Percentiles rank a stretch among this genome's conserved stretches.
Evolutionary conservation across 2,888 invertebrate species (phyloP).

Genomic region (Trypoxylon attenuatum): DNA sequence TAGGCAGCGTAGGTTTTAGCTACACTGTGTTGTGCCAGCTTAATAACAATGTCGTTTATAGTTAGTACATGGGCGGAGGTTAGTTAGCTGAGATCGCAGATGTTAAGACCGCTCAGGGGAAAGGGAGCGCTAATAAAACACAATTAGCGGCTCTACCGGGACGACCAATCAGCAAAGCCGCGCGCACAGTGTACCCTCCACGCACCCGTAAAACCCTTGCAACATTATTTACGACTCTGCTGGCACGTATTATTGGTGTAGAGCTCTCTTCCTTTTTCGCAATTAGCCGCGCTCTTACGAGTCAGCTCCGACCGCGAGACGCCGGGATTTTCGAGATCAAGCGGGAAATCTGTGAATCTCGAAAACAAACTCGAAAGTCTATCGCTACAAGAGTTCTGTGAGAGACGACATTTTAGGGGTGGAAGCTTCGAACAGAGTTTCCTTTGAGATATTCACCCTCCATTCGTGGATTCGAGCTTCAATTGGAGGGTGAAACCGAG

Average conservation of each 20-base stretch:
- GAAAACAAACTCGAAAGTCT: no score
- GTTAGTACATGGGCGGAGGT: constrained; percentile 60
- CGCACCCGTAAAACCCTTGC: constrained; percentile 63
- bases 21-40: constrained; percentile 51
- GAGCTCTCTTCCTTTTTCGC: constrained; percentile 40
- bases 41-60: constrained; percentile 70
- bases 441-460: no score
- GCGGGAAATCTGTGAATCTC: no score
- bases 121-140: constrained; percentile 70
- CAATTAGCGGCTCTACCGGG: constrained; percentile 66
- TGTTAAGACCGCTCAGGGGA: constrained; percentile 43
- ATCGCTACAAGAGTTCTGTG: no score
- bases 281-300: constrained; percentile 46
- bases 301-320: no score
- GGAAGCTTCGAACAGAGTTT: no score
- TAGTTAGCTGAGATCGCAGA: constrained; percentile 61
- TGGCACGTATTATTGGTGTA: constrained; percentile 52
- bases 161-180: constrained; percentile 65
- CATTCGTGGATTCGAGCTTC: no score
- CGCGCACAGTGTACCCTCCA: constrained; percentile 38
- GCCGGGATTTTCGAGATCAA: no score
- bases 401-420: no score
- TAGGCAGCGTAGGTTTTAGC: constrained; percentile 36
- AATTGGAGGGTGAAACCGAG: no score
- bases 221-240: constrained; percentile 65